Evolutionary conservation across 2,888 invertebrate species (phyloP), one percentile per base, ranked within the genome.

Genomic region (Antheraea yamamai): DNA sequence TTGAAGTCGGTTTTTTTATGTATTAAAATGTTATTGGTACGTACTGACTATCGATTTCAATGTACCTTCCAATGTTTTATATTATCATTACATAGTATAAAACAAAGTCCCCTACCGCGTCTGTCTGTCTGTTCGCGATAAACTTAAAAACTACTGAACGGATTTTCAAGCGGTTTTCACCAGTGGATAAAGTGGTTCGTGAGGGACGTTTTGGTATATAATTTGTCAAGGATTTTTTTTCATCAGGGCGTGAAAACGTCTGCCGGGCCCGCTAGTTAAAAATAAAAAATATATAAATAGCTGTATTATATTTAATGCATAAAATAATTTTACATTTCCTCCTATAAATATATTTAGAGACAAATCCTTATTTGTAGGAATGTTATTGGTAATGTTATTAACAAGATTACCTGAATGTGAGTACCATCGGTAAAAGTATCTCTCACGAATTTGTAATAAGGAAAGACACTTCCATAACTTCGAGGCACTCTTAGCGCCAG

Each of bases 381-480:
- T 61, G 12, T 23, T n/a, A 66, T 30, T 66, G 26, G 4, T 18
- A 7, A 35, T 18, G 68, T 18, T 14, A 68, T 64, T 64, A 35
- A 35, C 30, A 68, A 73, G 58, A 75, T 73, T 88, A 92, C 93
- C 92, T 93, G 92, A 81, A 85, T 87, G 64, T 83, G 84, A 76
- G 90, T 80, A 23, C 91, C 86, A 77, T 93, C 92, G 77, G 88
- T 90, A 51, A 90, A 85, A 16, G 95, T 91, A 76, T 95, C 93
- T 82, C 91, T 95, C 80, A 96, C 91, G 84, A 96, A 96, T 82
- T 95, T 95, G 87, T 96, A 96, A 85, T 96, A 96, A 0, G 96
- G 95, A 78, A 96, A 95, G 72, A 96, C 87, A 73, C 96, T 96
- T 70, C 96, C 96, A 86, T 96, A 96, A 81, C 95, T 96, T 77